Evolutionary conservation across 1,140 invertebrate genomes (phyloP).

Genomic region (Macrobrachium nipponense): DNA sequence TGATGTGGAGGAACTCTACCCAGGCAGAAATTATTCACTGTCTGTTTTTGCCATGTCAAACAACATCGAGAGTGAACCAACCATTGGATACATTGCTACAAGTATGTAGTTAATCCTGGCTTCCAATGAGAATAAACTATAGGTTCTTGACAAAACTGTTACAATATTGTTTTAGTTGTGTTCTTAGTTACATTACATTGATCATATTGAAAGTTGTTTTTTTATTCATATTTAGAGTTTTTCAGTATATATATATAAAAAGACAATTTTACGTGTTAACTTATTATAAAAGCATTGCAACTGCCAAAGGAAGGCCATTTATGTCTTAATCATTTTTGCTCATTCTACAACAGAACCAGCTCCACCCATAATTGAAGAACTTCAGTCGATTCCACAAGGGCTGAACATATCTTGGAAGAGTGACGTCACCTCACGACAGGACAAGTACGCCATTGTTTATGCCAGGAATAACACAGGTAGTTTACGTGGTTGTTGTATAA

Average conservation of each 20-base stretch:
- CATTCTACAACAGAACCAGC: constrained; percentile 75
- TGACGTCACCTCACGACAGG: constrained; percentile 90
- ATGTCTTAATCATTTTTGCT: background rate
- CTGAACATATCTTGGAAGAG: constrained; percentile 93
- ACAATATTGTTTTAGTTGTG: too few relatives aligned
- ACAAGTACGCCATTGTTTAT: constrained; percentile 87
- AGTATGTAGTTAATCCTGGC: constrained; percentile 10
- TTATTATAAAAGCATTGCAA: too few relatives aligned
- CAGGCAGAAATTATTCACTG: constrained; percentile 90
- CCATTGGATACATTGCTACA: constrained; percentile 33
- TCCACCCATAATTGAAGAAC: constrained; percentile 87
- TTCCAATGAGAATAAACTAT: too few relatives aligned
- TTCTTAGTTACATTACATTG: too few relatives aligned
- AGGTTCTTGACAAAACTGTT: too few relatives aligned
- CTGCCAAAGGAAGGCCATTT: too few relatives aligned
- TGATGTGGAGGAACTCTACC: constrained; percentile 80
- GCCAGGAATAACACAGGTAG: constrained; percentile 82
- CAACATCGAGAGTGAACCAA: constrained; percentile 73
- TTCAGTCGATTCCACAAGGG: constrained; percentile 80
- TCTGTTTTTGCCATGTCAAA: constrained; percentile 86
- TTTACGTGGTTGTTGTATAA: background rate
- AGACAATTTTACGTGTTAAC: too few relatives aligned
- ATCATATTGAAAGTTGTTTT: too few relatives aligned
- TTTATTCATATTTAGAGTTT: too few relatives aligned
- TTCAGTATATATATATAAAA: too few relatives aligned